These are phyloP conservation scores for Lytechinus pictus DNA, from an alignment of 35 echinoderm and acorn worm species.

Conservation along the genomic window DNA sequence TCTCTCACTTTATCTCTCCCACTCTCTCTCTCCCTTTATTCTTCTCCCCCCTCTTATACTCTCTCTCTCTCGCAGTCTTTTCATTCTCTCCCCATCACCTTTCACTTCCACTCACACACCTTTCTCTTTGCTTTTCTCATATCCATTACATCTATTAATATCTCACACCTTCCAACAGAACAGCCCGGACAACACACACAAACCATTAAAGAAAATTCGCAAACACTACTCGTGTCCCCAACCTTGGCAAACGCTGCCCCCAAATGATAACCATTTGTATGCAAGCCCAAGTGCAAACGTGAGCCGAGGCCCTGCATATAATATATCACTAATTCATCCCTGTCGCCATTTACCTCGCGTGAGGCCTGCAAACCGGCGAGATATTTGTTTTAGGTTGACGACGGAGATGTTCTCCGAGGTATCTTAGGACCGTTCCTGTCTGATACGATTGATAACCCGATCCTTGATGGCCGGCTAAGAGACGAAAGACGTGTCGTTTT, in stretches of 20 bases:
- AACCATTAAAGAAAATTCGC: neutral
- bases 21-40: neutral
- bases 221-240: neutral
- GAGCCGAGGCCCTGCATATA: neutral
- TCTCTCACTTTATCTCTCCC: neutral
- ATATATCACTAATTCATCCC: conserved; percentile 13
- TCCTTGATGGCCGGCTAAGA: neutral
- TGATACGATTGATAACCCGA: neutral
- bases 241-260: neutral
- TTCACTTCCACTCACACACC: neutral
- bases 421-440: conserved; percentile 9
- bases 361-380: neutral
- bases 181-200: neutral
- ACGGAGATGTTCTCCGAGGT: neutral
- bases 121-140: neutral
- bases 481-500: neutral
- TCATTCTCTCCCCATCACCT: neutral
- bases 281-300: neutral
- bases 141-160: conserved; percentile 4
- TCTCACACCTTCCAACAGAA: neutral
- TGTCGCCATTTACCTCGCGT: neutral
- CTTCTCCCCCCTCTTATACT: neutral
- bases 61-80: neutral
- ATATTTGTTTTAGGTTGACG: conserved; percentile 13
- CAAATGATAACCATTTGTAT: neutral